Percentiles rank a stretch among this genome's conserved stretches.
phyloP scores from a whole-genome alignment of 1,140 invertebrate species.

The Drosophila ercepeae region DNA sequence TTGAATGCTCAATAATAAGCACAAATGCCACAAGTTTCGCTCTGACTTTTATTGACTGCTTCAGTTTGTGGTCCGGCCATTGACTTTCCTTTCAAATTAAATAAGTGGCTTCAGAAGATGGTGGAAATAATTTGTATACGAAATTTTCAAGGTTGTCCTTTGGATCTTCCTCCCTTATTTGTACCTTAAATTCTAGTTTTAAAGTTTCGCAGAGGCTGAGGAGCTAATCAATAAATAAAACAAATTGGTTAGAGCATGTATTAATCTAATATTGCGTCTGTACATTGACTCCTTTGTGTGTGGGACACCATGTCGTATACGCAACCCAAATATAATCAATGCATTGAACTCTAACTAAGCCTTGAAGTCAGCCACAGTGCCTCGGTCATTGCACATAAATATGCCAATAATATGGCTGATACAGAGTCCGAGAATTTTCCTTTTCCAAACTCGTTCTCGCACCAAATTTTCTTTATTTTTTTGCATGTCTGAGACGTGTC shows the following conservation, averaged over 20 bases:
- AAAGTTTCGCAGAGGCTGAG: not conserved
- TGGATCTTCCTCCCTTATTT: constrained; percentile 15
- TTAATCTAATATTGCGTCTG: constrained; percentile 55
- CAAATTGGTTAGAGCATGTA: constrained; percentile 34
- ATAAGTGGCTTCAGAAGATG: constrained; percentile 54
- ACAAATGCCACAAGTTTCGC: constrained; percentile 71
- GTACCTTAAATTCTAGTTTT: constrained; percentile 32
- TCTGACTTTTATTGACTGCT: constrained; percentile 72
- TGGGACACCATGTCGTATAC: constrained; percentile 36
- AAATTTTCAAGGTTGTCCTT: constrained; percentile 39
- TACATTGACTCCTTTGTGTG: not conserved
- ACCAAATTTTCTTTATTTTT: constrained; percentile 5
- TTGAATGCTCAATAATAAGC: constrained; percentile 75
- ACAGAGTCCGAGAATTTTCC: constrained; percentile 14
- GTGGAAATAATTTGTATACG: constrained; percentile 27
- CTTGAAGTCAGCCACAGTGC: constrained; percentile 26
- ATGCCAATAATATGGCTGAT: constrained; percentile 52
- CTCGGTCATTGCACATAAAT: constrained; percentile 47
- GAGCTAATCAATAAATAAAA: constrained; percentile 68
- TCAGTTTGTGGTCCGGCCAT: constrained; percentile 38
- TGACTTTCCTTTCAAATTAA: constrained; percentile 77
- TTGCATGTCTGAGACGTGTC: constrained; percentile 61
- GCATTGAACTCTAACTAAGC: constrained; percentile 54
- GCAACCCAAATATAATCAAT: constrained; percentile 59
- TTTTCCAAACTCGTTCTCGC: not conserved